Base-by-base conservation (phyloP, 2,113 vertebrate genomes). In the Orthonyx spaldingii region DNA sequence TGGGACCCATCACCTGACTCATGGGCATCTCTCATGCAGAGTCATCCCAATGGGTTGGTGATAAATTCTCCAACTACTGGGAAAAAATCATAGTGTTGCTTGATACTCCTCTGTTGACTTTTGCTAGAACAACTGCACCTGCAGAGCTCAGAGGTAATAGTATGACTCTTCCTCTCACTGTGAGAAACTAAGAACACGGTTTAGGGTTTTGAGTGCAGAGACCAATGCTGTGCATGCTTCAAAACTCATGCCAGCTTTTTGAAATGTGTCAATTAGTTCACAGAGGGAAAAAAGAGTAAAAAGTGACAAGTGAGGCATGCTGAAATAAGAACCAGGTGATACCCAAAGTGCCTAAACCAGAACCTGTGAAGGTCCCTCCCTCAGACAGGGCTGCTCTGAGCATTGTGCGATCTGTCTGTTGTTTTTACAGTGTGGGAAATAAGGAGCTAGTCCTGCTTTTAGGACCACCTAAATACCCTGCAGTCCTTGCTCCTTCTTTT, bases 401-500 rank as follows among this genome's bases (percentile, higher is more conserved):
- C 33, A 59, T 33, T 0, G 0, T 42, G 19, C 42, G 9, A 7
- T 83, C 24, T 70, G 18, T 27, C 52, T 72, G 20, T 20, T 47
- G 26, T 22, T 64, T 50, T 55, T 65, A 42, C 0, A 0, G 22
- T 22, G 13, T 20, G 12, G 20, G 26, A 72, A 69, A 57, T 57
- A 46, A 75, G 50, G 30, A 28, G 10, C 32, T 35, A 39, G 15
- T 61, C 26, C 24, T 94, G n/a, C 27, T 60, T 13, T 21, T 30
- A 44, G 37, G 26, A 30, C 8, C 13, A 32, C 13, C 22, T n/a
- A n/a, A n/a, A 22, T 21, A 37, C 3, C 6, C 21, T 76, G 35
- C 27, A 69, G n/a, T 22, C 13, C 14, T 24, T 56, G 16, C 20
- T 66, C 5, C 20, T 55, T 12, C 44, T 90, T 75, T 82, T 75